Evolutionary conservation across 2,888 invertebrate species (phyloP).

Genomic region (Agrotis segetum): DNA sequence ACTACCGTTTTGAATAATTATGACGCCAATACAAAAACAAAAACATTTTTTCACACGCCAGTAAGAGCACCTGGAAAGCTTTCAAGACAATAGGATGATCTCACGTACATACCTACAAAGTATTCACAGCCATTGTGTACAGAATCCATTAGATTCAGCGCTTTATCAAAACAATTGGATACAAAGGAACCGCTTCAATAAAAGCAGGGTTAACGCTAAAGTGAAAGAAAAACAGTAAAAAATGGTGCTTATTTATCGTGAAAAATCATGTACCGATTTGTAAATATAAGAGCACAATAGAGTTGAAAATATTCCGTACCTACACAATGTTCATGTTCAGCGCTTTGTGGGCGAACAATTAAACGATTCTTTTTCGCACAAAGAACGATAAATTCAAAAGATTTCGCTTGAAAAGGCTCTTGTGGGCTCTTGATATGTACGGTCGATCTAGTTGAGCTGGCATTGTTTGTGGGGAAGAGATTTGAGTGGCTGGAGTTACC

Average conservation of each 20-base stretch:
- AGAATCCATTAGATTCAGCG: conserved; percentile 13
- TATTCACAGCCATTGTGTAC: conserved; percentile 20
- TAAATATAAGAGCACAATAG: conserved; percentile 51
- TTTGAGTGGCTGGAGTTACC: conserved; percentile 1
- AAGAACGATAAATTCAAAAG: conserved; percentile 50
- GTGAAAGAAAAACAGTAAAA: conserved; percentile 29
- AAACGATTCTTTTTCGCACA: conserved; percentile 56
- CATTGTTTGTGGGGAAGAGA: conserved; percentile 10
- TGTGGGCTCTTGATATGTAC: conserved; percentile 32
- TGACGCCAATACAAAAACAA: too few species aligned
- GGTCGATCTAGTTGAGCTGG: conserved; percentile 20
- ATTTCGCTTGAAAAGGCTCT: conserved; percentile 44
- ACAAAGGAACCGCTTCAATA: conserved; percentile 38
- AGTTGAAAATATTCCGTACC: conserved; percentile 39
- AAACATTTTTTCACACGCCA: too few species aligned
- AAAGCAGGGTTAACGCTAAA: conserved; percentile 13
- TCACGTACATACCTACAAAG: background rate
- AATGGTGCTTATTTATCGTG: conserved; percentile 27
- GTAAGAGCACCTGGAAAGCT: background rate
- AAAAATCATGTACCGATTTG: conserved; percentile 58
- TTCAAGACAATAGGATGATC: conserved; percentile 3
- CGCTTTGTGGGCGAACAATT: conserved; percentile 60
- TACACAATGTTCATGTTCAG: conserved; percentile 45
- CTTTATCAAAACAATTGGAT: conserved; percentile 18
- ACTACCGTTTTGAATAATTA: too few species aligned